Percentiles rank a stretch among this genome's conserved stretches.
Evolutionary conservation across 1,140 invertebrate genomes (phyloP).

Genomic region (Drosophila serrata): DNA sequence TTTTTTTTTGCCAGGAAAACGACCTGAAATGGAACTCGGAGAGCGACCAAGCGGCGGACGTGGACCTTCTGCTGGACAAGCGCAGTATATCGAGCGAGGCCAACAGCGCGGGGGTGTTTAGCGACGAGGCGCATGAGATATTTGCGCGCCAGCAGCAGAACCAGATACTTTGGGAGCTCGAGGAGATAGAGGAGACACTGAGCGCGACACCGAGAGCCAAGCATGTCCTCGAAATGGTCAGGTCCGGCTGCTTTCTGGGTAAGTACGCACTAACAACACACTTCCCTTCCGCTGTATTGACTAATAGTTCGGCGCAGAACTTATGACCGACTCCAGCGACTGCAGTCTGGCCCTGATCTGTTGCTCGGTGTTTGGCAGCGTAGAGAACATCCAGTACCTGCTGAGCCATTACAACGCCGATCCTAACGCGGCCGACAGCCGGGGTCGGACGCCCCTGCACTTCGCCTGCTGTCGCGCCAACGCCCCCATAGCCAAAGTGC

Average conservation of each 20-base stretch:
- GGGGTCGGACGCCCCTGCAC: conserved; percentile 89
- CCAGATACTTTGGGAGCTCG: conserved; percentile 85
- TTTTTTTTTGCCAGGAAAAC: conserved; percentile 77
- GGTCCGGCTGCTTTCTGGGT: conserved; percentile 84
- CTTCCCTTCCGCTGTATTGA: neutral
- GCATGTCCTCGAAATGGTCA: conserved; percentile 86
- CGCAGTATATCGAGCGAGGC: conserved; percentile 86
- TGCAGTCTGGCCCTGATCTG: conserved; percentile 76
- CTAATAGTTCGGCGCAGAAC: conserved; percentile 34
- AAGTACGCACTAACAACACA: neutral
- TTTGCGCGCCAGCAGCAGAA: conserved; percentile 72
- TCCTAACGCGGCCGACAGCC: conserved; percentile 69
- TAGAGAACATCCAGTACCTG: conserved; percentile 69
- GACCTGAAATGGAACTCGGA: conserved; percentile 83
- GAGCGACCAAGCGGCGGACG: conserved; percentile 63
- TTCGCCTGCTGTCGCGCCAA: conserved; percentile 90
- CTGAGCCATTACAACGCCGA: conserved; percentile 68
- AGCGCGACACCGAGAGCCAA: conserved; percentile 85
- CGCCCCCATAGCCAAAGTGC: conserved; percentile 88
- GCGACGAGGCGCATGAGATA: conserved; percentile 79
- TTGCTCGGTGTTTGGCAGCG: conserved; percentile 61
- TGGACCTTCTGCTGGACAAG: conserved; percentile 73
- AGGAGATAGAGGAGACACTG: conserved; percentile 85
- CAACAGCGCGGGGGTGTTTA: conserved; percentile 81
- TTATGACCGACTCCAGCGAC: conserved; percentile 64